Evolutionary conservation across 2,113 vertebrate species (phyloP), one percentile per base, ranked within the genome.

Genomic region (Columba livia): DNA sequence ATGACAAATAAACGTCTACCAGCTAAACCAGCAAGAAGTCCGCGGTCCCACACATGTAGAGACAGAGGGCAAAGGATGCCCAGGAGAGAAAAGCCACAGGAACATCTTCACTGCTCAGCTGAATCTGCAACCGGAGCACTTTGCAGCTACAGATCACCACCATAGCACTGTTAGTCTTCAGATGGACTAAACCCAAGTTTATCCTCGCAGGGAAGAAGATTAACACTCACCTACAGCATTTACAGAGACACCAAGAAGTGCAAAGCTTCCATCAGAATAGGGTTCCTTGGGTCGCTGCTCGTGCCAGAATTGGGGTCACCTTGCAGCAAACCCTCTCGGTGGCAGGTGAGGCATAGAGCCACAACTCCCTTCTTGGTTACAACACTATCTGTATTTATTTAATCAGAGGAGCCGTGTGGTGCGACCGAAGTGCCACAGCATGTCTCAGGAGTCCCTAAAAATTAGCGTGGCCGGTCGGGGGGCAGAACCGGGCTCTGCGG

Each of bases 21-120:
- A 44, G 36, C 36, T 67, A 69, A 69, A 40, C 34, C 34, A 32
- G 42, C 23, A 20, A 25, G 40, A 56, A 40, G 15, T 2, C n/a
- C 12, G 2, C 8, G 5, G 38, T 15, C 34, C 36, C 0, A 0
- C 25, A 15, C 4, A 1, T 1, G 2, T 0, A 29, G 19, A 62
- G 70, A 28, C 25, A 8, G 51, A 29, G 10, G 13, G 75, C 50
- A 60, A 51, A 74, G 56, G 56, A 18, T 23, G 38, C 58, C 16
- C 36, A 3, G 58, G 0, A 31, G 40, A 70, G 16, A 61, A 5
- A 9, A 25, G 64, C 62, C 48, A 19, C 56, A 18, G 40, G 40
- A 40, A 26, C 44, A 8, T 16, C 32, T 44, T 18, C 5, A 10
- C 64, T 15, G 71, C 71, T 48, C 7, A 2, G 20, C 0, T 19